Evolutionary conservation across 2,113 vertebrate genomes (phyloP).

Genomic region (Spizaetus ornatus): DNA sequence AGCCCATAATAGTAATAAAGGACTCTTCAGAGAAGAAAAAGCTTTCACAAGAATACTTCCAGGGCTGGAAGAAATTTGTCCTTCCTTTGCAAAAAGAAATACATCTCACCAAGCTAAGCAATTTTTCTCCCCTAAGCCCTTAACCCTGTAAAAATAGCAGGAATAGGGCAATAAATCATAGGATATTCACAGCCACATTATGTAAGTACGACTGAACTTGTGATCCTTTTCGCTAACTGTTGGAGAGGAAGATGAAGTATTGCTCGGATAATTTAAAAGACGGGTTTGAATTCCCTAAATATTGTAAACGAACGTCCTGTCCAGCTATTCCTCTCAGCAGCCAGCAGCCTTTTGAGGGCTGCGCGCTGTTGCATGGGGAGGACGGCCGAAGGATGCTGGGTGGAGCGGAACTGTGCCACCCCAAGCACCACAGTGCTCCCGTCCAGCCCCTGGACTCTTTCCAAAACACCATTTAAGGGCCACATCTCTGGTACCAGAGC

Average conservation of each 20-base stretch:
- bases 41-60: neutral
- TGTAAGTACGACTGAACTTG: neutral
- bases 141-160: neutral
- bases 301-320: neutral
- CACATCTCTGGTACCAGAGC: neutral
- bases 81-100: neutral
- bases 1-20: neutral
- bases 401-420: neutral
- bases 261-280: neutral
- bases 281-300: neutral
- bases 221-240: neutral
- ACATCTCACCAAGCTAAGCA: neutral
- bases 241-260: conserved; percentile 10
- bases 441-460: neutral
- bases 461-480: neutral
- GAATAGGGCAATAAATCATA: neutral
- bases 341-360: neutral
- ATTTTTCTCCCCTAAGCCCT: neutral
- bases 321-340: neutral
- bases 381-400: neutral
- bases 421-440: neutral
- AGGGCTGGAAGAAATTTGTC: neutral
- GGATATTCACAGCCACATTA: neutral
- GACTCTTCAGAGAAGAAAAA: neutral
- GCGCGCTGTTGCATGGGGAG: neutral